Evolutionary conservation across 2,888 invertebrate genomes (phyloP).

Genomic region (Idaea biselata): DNA sequence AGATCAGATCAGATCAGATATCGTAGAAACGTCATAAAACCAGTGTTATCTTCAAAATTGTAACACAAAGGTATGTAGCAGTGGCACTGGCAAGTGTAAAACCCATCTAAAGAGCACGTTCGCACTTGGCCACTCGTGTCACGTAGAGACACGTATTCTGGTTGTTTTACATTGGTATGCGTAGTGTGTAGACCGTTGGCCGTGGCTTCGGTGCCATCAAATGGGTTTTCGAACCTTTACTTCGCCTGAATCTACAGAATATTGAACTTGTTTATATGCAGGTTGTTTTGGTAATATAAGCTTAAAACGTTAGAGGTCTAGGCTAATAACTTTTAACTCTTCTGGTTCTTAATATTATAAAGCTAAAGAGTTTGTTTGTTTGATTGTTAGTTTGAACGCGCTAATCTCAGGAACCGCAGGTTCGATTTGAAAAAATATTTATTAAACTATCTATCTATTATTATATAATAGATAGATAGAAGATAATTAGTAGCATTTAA

Average conservation of each 20-base stretch:
- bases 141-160: conserved; percentile 33
- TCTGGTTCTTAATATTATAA: too few relatives aligned
- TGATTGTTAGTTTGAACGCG: too few relatives aligned
- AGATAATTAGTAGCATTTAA: background rate
- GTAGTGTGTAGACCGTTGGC: conserved; percentile 17
- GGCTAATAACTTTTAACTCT: too few relatives aligned
- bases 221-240: conserved; percentile 15
- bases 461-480: too few relatives aligned
- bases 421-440: too few relatives aligned
- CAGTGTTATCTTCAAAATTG: conserved; percentile 14
- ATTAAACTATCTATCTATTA: too few relatives aligned
- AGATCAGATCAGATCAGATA: background rate
- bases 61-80: conserved; percentile 35
- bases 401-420: too few relatives aligned
- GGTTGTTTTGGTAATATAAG: too few relatives aligned
- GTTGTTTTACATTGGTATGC: conserved; percentile 32
- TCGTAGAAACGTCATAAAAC: conserved; percentile 6
- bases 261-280: too few relatives aligned
- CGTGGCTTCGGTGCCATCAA: conserved; percentile 7
- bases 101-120: conserved; percentile 25
- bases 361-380: too few relatives aligned
- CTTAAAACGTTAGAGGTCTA: too few relatives aligned
- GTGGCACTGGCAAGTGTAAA: conserved; percentile 33
- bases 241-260: too few relatives aligned
- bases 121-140: conserved; percentile 22